Evolutionary conservation across 1,140 invertebrate genomes (phyloP).

Genomic region (Protaetia brevitarsis): DNA sequence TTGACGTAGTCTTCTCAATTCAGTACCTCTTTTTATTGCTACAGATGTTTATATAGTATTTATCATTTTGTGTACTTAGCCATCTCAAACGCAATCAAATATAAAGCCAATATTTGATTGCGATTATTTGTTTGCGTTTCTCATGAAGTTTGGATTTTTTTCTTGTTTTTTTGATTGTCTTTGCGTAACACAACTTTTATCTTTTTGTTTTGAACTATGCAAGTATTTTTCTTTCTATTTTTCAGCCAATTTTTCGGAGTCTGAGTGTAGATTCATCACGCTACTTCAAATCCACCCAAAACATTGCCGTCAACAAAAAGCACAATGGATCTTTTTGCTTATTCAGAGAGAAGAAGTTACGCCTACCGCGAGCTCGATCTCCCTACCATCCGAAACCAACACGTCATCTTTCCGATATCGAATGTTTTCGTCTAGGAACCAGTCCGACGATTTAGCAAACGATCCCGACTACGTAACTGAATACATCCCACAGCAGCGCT

Average conservation of each 20-base stretch:
- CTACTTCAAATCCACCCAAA: neutral
- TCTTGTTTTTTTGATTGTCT: too few relatives aligned
- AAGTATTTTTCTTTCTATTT: neutral
- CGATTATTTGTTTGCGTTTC: too few relatives aligned
- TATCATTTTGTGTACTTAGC: too few relatives aligned
- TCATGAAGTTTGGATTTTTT: too few relatives aligned
- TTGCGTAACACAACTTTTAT: too few relatives aligned
- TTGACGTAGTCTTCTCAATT: too few relatives aligned
- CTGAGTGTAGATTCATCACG: neutral
- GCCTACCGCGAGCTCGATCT: neutral
- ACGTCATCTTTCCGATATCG: neutral
- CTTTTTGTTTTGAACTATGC: too few relatives aligned
- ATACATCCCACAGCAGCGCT: too few relatives aligned
- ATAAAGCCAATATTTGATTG: too few relatives aligned
- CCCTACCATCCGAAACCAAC: neutral
- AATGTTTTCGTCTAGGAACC: neutral
- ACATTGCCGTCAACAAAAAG: neutral
- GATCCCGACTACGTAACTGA: neutral
- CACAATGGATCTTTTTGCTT: neutral
- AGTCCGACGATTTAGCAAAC: neutral
- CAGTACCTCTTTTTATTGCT: too few relatives aligned
- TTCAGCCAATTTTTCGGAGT: conserved; percentile 5
- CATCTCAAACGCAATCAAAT: too few relatives aligned
- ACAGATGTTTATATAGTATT: too few relatives aligned
- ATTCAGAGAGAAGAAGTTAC: neutral